These are phyloP conservation scores for Desmodus rotundus DNA, from an alignment of 2,113 vertebrate genomes.

Conservation along the genomic window DNA sequence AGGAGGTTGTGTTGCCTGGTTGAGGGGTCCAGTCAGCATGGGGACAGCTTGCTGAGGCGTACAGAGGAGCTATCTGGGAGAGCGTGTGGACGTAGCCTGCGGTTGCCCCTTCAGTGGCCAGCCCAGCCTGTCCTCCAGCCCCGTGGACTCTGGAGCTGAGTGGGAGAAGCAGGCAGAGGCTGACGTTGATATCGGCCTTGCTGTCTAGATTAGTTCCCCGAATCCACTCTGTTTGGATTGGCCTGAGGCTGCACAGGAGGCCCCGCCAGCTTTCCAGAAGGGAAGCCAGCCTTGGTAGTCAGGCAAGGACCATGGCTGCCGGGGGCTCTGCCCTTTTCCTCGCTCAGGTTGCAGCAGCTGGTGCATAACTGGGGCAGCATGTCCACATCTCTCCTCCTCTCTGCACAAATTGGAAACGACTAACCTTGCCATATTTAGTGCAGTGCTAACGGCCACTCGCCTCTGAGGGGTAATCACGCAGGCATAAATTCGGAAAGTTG, in stretches of 20 bases:
- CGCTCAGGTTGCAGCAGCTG: neutral
- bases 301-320: accelerated
- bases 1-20: neutral
- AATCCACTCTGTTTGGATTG: neutral
- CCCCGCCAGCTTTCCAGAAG: neutral
- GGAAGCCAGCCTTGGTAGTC: neutral
- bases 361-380: neutral
- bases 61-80: neutral
- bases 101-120: neutral
- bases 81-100: neutral
- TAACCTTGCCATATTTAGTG: slow-evolving; percentile 87
- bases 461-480: slow-evolving; percentile 91
- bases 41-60: neutral
- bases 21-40: neutral
- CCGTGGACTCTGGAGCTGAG: accelerated
- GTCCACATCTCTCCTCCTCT: slow-evolving; percentile 70
- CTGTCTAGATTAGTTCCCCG: neutral
- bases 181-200: neutral
- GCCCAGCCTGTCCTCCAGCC: neutral
- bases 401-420: slow-evolving; percentile 85
- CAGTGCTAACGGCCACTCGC: slow-evolving; percentile 85
- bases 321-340: accelerated
- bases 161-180: neutral
- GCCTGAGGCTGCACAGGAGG: neutral
- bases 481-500: slow-evolving; percentile 92